Base-by-base conservation (phyloP, 2,113 vertebrate species). In the Neogale vison region DNA sequence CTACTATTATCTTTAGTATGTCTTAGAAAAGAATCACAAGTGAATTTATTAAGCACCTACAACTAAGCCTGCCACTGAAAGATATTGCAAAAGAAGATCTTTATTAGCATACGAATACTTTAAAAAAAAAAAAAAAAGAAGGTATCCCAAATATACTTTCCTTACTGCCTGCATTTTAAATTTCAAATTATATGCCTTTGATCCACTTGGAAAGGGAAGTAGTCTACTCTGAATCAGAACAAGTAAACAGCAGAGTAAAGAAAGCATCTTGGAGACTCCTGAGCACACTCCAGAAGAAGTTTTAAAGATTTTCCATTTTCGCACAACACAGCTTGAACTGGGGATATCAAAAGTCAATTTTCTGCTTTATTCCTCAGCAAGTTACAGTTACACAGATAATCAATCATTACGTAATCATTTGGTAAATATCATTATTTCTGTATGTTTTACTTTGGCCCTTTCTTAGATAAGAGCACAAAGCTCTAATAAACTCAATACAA, bases 171-270 rank as follows among this genome's bases (percentile, higher is more conserved):
- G 85, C 97, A 88, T 96, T 97, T 95, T 93, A 92, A 95, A 97
- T 1, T 7, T 94, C 94, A 96, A 97, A 97, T 92, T 93, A 72
- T 77, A 94, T 55, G 92, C 93, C 97, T 98, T 98, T 98, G 95
- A 98, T 98, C 96, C 94, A 90, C 98, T 97, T 97, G 96, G 97
- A 97, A 98, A 65, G 81, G 88, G 69, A 98, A 94, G n/a, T 85
- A 86, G 88, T 93, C 93, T 92, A 80, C 71, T 90, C 85, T 88
- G 94, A 79, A 79, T 95, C 80, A 96, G 95, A 98, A 72, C 36
- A 97, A 94, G 96, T 57, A 77, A 97, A 97, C 87, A 96, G 72
- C 96, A 95, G 96, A 96, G 80, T 82, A 96, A 96, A 96, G 90
- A 96, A 96, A 96, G 90, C 76, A 88, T 82, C 93, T 96, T 80